Base-by-base conservation (phyloP, 1,140 invertebrate species). In the Bilobella aurantiaca region DNA sequence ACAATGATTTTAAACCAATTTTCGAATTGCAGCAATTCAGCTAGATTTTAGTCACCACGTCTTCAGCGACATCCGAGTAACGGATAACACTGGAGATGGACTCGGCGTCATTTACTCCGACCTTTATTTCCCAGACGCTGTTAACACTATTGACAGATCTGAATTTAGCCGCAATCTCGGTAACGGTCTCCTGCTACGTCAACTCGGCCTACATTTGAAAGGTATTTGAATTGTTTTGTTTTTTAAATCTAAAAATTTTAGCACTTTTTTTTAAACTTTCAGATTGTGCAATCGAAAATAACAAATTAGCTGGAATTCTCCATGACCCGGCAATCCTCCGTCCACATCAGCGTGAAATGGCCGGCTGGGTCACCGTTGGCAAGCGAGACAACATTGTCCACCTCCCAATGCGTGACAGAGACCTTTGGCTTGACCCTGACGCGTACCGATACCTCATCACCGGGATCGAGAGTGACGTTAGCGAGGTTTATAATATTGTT, bases 1-100 rank as follows among this genome's bases (percentile, higher is more conserved):
- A 42, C 37, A 8, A 8, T n/a, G n/a, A n/a, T 42, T 12, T 42
- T 42, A 42, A 42, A 42, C n/a, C 37, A 8, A 12, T n/a, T 42
- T 42, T n/a, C 37, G 37, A 37, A 61, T 73, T 74, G 23, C 76
- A 79, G 96, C 95, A 0, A 77, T 99, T 1, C 93, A 96, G 80
- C 89, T 98, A 64, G 96, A 99, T 78, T 96, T 98, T 77, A 90
- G 93, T 60, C 85, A 90, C 62, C 94, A 98, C 75, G 87, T 89
- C 28, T 80, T 98, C 68, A 87, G 93, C 74, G 88, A 89, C 70
- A 83, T 96, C 2, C 83, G 84, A 71, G 80, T 96, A 1, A 78
- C 83, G 0, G 84, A 91, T 70, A 96, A 94, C 76, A 83, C 87
- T 29, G 87, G 91, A 74, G 90, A 94, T 76, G 93, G 93, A 0